Conservation (phyloP, 2,797 vertebrate species). For the Tiaroga cobitis region DNA sequence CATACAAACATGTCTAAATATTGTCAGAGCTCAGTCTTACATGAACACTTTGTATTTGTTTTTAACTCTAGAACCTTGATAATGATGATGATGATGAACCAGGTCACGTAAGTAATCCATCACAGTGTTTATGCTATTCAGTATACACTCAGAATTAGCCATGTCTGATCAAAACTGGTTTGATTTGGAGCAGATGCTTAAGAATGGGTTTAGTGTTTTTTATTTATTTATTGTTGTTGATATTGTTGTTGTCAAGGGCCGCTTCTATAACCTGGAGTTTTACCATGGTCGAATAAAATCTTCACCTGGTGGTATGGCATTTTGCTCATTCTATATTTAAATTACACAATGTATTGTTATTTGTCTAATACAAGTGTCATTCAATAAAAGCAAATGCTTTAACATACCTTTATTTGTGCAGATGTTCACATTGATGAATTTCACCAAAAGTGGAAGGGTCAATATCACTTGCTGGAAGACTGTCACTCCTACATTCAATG, state of each 20-base stretch:
- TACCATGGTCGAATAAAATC: slow-evolving; percentile 80
- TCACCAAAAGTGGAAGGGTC: slow-evolving; percentile 73
- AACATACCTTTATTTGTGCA: slow-evolving; percentile 61
- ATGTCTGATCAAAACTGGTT: neutral
- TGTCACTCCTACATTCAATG: slow-evolving; percentile 93
- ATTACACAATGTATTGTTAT: neutral
- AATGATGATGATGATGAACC: neutral
- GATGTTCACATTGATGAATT: slow-evolving; percentile 77
- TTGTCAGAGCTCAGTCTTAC: neutral
- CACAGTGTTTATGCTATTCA: neutral
- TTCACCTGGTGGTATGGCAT: slow-evolving; percentile 78
- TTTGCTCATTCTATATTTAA: neutral
- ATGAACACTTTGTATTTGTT: neutral
- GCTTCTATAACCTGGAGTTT: slow-evolving; percentile 81
- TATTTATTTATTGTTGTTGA: neutral
- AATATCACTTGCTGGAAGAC: slow-evolving; percentile 80
- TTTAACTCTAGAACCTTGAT: neutral
- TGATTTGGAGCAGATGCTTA: neutral
- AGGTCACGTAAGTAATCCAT: slow-evolving; percentile 14
- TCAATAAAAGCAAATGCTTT: neutral
- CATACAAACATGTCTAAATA: neutral
- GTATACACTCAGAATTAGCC: neutral
- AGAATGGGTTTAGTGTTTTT: neutral
- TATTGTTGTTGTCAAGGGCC: neutral
- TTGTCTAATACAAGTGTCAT: neutral